phyloP scores from a whole-genome alignment of 1,140 invertebrate genomes.

The Ceratosolen solmsi region DNA sequence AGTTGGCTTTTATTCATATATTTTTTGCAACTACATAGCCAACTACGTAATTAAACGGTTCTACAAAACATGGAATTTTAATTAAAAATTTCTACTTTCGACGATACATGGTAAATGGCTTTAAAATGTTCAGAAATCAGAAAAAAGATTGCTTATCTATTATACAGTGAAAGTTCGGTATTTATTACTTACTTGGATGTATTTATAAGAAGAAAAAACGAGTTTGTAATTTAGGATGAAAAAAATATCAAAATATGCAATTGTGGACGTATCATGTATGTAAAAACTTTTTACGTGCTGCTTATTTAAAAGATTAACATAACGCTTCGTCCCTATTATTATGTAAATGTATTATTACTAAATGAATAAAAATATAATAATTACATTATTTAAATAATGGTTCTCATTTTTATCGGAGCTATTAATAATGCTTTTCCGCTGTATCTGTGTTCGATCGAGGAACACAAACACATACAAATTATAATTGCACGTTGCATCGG shows the following conservation, averaged over 20 bases:
- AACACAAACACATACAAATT: neutral
- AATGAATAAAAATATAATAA: neutral
- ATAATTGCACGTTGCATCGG: no score
- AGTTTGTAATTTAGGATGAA: neutral
- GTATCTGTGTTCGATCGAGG: neutral
- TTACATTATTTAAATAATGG: neutral
- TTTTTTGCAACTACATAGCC: neutral
- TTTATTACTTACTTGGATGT: slow-evolving; percentile 23
- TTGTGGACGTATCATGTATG: neutral
- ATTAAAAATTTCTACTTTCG: slow-evolving; percentile 36
- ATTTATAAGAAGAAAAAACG: slow-evolving; percentile 9
- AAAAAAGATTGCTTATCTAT: slow-evolving; percentile 1
- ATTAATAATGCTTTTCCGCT: no score
- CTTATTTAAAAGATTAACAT: no score
- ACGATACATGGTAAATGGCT: neutral
- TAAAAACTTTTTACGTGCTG: neutral
- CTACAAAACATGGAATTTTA: slow-evolving; percentile 21
- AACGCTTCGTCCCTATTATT: no score
- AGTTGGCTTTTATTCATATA: slow-evolving; percentile 14
- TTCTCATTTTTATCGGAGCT: neutral
- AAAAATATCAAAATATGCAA: neutral
- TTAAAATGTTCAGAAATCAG: slow-evolving; percentile 14
- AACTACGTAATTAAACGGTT: neutral
- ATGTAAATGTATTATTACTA: neutral
- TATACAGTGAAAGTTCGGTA: slow-evolving; percentile 33